Evolutionary conservation across 2,113 vertebrate genomes (phyloP), one percentile per base, ranked within the genome.

Genomic region (Oophaga pumilio): DNA sequence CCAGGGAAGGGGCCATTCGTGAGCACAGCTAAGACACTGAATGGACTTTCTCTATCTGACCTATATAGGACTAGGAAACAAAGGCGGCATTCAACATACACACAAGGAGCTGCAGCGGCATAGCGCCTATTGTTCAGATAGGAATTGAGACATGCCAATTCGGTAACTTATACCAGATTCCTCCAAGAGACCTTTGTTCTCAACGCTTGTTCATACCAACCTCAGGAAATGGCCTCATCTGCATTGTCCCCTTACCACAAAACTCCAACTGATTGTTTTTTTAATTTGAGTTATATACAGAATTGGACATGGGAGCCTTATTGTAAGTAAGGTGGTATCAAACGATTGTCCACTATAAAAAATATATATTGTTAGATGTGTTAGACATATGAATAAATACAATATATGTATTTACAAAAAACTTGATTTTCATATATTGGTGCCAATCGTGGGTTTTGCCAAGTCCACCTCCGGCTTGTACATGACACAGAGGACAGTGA

Each of bases 1-100:
- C 50, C 33, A 68, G 49, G 81, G 69, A 84, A 84, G 80, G 87
- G 73, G 80, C 49, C 50, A 87, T 83, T 87, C 13, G 43, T 87
- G 50, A 57, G 50, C 69, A 82, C 86, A 26, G 56, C 57, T 77
- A 22, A 77, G 71, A 52, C 20, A 76, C 24, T 68, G 71, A 66
- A 84, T 88, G 71, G 87, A 77, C 71, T 22, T 76, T 88, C 81
- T 84, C 59, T 71, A 84, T 64, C 80, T 88, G 87, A 88, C 80
- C 87, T 84, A 84, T 57, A 77, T 88, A 88, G 57, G 52, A 50
- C 57, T 22, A 20, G 60, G 66, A 82, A 68, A 74, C 71, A 88
- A 88, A 57, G 71, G 53, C 49, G 18, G 69, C 69, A 74, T 82
- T 82, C 86, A 76, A 77, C 43, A 64, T 77, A 85, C 53, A 82